Evolutionary conservation across 2,113 vertebrate species (phyloP).

Genomic region (Nibea albiflora): DNA sequence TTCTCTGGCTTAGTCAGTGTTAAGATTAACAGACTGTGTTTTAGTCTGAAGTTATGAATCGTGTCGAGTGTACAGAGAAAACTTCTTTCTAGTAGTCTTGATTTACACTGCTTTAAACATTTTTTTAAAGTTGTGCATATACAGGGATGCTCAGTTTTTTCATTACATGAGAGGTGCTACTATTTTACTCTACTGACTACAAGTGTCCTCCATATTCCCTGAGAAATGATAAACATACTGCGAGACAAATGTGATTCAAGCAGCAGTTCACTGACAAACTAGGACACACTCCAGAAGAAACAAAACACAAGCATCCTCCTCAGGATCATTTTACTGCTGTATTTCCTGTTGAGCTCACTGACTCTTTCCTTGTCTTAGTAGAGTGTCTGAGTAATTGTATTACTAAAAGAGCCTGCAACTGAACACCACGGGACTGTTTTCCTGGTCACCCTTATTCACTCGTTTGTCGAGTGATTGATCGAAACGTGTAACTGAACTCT

Average conservation of each 20-base stretch:
- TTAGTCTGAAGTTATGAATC: too few species aligned
- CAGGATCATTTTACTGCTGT: constrained; percentile 42
- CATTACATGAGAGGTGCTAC: neutral
- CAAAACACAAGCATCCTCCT: neutral
- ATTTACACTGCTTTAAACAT: too few species aligned
- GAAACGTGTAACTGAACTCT: neutral
- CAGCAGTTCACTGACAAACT: constrained; percentile 26
- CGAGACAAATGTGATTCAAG: neutral
- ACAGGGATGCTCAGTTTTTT: too few species aligned
- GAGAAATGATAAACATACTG: neutral
- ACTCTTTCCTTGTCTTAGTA: neutral
- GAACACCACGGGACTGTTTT: constrained; percentile 18
- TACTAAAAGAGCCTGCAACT: constrained; percentile 13
- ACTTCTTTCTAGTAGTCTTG: too few species aligned
- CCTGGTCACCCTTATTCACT: neutral
- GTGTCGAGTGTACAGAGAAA: too few species aligned
- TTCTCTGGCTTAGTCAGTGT: too few species aligned
- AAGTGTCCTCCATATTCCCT: neutral
- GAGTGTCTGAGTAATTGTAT: constrained; percentile 13
- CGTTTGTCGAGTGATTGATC: neutral
- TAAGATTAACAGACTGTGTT: too few species aligned
- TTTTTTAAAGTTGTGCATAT: too few species aligned
- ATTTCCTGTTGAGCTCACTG: constrained; percentile 25
- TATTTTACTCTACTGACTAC: neutral
- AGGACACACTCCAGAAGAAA: constrained; percentile 1